Percentiles rank a stretch among this genome's conserved stretches.
Evolutionary conservation across 2,888 invertebrate genomes (phyloP).

Genomic region (Meteorus cinctellus): DNA sequence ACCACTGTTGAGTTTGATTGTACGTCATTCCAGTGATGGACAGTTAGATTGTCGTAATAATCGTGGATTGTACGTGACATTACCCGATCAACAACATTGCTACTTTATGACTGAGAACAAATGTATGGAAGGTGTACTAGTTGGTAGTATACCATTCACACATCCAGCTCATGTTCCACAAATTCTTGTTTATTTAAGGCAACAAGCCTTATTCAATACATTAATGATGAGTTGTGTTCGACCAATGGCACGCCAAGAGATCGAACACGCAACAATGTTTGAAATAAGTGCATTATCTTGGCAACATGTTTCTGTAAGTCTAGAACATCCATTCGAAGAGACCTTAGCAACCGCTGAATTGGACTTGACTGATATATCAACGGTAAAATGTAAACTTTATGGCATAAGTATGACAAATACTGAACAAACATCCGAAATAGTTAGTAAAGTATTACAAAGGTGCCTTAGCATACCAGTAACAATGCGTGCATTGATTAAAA

Average conservation of each 20-base stretch:
- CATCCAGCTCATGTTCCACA: slow-evolving; percentile 94
- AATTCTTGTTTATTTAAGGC: slow-evolving; percentile 87
- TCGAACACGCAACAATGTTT: slow-evolving; percentile 88
- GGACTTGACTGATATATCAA: slow-evolving; percentile 86
- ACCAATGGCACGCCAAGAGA: slow-evolving; percentile 84
- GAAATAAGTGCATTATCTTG: slow-evolving; percentile 93
- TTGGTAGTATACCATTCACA: slow-evolving; percentile 90
- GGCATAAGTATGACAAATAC: slow-evolving; percentile 72
- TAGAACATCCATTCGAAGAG: slow-evolving; percentile 95
- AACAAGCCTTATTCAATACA: slow-evolving; percentile 94
- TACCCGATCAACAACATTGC: slow-evolving; percentile 95
- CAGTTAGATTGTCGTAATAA: slow-evolving; percentile 83
- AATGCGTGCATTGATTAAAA: slow-evolving; percentile 88
- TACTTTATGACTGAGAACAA: slow-evolving; percentile 92
- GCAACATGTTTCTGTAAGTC: slow-evolving; percentile 90
- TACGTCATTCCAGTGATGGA: slow-evolving; percentile 85
- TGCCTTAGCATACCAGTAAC: slow-evolving; percentile 95
- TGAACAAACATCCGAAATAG: slow-evolving; percentile 75
- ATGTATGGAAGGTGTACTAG: slow-evolving; percentile 83
- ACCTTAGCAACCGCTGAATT: slow-evolving; percentile 95
- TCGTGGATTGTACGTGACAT: slow-evolving; percentile 88
- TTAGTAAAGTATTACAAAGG: slow-evolving; percentile 86
- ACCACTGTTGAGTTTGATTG: slow-evolving; percentile 85
- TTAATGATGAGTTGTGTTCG: slow-evolving; percentile 92
- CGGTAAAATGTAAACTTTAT: slow-evolving; percentile 85